Base-by-base conservation (phyloP, 1,140 invertebrate species). In the Drosophila arizonae region DNA sequence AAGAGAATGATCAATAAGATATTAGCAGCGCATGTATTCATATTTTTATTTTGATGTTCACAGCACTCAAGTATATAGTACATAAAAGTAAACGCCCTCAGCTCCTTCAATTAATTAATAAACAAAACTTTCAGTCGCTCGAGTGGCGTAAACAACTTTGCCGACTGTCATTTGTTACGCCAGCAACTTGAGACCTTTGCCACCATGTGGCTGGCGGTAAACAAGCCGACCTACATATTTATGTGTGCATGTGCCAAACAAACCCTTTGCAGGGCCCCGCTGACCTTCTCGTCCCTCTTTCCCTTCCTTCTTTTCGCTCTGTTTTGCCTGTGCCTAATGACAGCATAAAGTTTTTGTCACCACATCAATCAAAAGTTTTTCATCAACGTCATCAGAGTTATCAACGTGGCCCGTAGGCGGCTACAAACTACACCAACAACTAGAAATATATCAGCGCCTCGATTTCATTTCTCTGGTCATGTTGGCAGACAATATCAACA, bases 331-430 rank as follows among this genome's bases (percentile, higher is more conserved):
- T 60, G 77, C 81, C 77, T 88, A 88, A 88, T 88, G 86, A 89
- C 86, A 88, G 74, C 69, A 78, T 88, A 79, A 88, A 88, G 86
- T 88, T 88, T 90, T 86, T 77, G 79, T 84, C 79, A 88, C 77
- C 81, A 81, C 85, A 88, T 88, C 85, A 88, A 88, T 88, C 85
- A 88, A 88, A 88, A 88, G 86, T 88, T 88, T 88, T 90, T 86
- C 86, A 90, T 88, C 86, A 90, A 90, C 87, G 85, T 88, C 85
- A 88, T 90, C 85, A 88, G 86, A 87, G 85, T 88, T 88, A 88
- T 88, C 85, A 88, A 74, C 85, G 79, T 72, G 57, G 52, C 55
- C 85, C 81, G 56, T 75, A 90, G 86, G 84, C 84, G 69, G 69
- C 58, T 39, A 39, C 54, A 72, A 70, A 73, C 75, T 79, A 76